Conservation (phyloP, 2,113 vertebrate genomes). For the Erythrolamprus reginae region DNA sequence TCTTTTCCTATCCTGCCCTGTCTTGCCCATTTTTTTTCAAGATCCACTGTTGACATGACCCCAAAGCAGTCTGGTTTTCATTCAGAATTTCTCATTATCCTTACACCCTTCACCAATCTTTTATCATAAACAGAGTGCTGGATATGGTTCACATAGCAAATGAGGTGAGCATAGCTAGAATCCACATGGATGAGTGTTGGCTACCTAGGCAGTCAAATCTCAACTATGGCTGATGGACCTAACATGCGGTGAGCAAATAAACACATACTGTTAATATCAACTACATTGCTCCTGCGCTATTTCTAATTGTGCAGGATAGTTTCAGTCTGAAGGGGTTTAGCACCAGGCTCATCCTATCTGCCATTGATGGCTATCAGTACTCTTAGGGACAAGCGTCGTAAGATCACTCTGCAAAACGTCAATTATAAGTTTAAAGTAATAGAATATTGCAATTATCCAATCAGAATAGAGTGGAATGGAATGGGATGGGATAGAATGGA, state of each 20-base stretch:
- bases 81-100: neutral
- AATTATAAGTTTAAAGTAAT: no score
- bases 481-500: no score
- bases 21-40: neutral
- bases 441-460: no score
- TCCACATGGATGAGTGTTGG: neutral
- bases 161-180: neutral
- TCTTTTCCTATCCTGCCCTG: no score
- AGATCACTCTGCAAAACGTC: neutral
- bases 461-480: no score
- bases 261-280: neutral
- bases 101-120: neutral
- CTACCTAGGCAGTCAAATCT: neutral
- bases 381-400: neutral
- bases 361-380: neutral
- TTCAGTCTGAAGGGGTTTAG: neutral
- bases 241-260: neutral
- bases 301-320: neutral
- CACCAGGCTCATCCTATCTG: neutral
- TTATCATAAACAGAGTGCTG: neutral
- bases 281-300: neutral
- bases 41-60: neutral
- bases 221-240: neutral
- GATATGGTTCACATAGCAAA: neutral
- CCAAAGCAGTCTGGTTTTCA: neutral